A percentile compares a stretch with the other conserved stretches of the same genome.
Conservation (phyloP, 2,797 vertebrate genomes). For the Urosaurus nigricauda region DNA sequence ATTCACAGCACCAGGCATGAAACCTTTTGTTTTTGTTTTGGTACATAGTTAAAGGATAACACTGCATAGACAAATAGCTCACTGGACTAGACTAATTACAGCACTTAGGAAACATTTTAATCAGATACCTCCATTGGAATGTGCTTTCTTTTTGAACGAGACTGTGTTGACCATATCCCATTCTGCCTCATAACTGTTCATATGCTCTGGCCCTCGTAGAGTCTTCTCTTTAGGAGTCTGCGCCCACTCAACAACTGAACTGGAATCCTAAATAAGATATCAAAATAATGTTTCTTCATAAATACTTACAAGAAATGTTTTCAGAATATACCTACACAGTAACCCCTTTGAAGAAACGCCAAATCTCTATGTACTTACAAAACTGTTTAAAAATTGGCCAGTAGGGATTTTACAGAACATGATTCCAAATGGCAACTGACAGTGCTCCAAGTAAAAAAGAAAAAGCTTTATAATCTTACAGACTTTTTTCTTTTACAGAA, state of each 20-base stretch:
- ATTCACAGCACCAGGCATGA: background rate
- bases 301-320: conserved; percentile 23
- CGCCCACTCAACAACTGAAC: conserved; percentile 94
- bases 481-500: background rate
- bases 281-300: conserved; percentile 19
- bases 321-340: too few species aligned
- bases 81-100: background rate
- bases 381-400: too few species aligned
- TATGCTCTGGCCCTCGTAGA: conserved; percentile 81
- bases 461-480: background rate
- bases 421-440: too few species aligned
- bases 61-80: background rate
- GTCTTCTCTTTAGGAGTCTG: conserved; percentile 84
- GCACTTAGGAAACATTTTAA: background rate
- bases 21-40: background rate
- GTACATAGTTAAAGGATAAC: background rate
- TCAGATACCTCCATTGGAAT: conserved; percentile 85
- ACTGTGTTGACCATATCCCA: conserved; percentile 97
- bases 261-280: conserved; percentile 88
- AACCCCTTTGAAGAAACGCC: too few species aligned
- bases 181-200: conserved; percentile 93
- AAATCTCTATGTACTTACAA: too few species aligned
- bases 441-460: background rate
- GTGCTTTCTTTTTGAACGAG: conserved; percentile 90
- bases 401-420: too few species aligned